phyloP scores from a whole-genome alignment of 2,888 invertebrate genomes.

The Heliconius aoede region DNA sequence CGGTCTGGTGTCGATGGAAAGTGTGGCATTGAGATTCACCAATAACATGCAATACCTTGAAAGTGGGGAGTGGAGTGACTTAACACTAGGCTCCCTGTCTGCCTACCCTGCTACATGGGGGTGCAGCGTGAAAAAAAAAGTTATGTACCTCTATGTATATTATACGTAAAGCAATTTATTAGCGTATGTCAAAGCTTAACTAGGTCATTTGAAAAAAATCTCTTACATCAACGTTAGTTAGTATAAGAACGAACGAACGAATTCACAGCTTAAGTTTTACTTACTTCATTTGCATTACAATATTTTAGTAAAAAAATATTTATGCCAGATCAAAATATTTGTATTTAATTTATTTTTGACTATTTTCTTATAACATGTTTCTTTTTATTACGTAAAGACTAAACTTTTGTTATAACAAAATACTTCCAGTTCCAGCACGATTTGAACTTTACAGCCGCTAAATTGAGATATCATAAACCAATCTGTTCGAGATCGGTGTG shows the following conservation, averaged over 20 bases:
- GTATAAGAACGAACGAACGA: not conserved
- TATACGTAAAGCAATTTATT: not conserved
- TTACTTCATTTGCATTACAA: not conserved
- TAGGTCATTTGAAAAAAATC: constrained; percentile 17
- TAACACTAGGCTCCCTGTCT: too few species aligned
- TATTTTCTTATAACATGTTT: too few species aligned
- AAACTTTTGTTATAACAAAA: not conserved
- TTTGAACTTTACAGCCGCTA: not conserved
- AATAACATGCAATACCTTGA: too few species aligned
- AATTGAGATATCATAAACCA: constrained; percentile 27
- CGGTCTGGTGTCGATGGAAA: too few species aligned
- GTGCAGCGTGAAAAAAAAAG: too few species aligned
- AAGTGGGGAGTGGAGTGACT: too few species aligned
- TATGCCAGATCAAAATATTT: too few species aligned
- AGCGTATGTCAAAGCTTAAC: constrained; percentile 12
- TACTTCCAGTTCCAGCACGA: not conserved
- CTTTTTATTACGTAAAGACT: not conserved
- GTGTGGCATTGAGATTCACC: too few species aligned
- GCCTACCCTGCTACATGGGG: too few species aligned
- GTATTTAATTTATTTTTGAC: too few species aligned
- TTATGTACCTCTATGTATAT: too few species aligned
- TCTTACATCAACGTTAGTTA: not conserved
- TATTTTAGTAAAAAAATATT: not conserved
- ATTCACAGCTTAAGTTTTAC: not conserved
- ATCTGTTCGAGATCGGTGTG: constrained; percentile 7